Evolutionary conservation across 64 coral and sea anemone species (phyloP).

Genomic region (Dendrophyllia cribrosa): DNA sequence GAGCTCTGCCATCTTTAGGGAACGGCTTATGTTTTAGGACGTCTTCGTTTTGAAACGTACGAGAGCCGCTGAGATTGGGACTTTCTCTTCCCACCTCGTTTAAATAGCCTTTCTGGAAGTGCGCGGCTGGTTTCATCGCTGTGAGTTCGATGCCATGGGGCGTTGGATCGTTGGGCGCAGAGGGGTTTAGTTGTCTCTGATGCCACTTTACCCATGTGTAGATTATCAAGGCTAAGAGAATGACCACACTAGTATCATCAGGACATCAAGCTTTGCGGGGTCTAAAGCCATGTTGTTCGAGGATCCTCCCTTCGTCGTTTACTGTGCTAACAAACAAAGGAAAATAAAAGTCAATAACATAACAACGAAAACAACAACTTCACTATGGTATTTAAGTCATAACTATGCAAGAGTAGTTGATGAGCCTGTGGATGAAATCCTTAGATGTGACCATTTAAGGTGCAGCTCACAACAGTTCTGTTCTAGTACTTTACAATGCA

Average conservation of each 20-base stretch:
- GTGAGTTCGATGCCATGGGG: not conserved
- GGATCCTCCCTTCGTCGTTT: too few species aligned
- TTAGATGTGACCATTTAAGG: too few species aligned
- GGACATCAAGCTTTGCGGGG: not conserved
- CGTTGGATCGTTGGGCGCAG: not conserved
- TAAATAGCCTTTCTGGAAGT: conserved; percentile 2
- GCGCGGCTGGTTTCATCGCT: not conserved
- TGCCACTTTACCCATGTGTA: conserved; percentile 46
- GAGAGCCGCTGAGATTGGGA: conserved; percentile 10
- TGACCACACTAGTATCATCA: conserved; percentile 27
- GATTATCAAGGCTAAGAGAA: not conserved
- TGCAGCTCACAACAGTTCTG: too few species aligned
- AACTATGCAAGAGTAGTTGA: too few species aligned
- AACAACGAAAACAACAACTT: too few species aligned
- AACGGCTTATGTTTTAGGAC: conserved; percentile 13
- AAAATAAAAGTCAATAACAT: too few species aligned
- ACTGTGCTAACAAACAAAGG: too few species aligned
- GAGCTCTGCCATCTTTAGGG: not conserved
- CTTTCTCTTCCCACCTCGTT: not conserved
- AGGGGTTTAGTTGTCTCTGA: not conserved
- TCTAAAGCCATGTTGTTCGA: conserved; percentile 7
- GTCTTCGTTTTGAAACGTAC: not conserved
- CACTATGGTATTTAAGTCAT: too few species aligned
- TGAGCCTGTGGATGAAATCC: too few species aligned
- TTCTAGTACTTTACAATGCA: too few species aligned